Evolutionary conservation across 2,888 invertebrate species (phyloP), one percentile per base, ranked within the genome.

Genomic region (Cephus runcator): DNA sequence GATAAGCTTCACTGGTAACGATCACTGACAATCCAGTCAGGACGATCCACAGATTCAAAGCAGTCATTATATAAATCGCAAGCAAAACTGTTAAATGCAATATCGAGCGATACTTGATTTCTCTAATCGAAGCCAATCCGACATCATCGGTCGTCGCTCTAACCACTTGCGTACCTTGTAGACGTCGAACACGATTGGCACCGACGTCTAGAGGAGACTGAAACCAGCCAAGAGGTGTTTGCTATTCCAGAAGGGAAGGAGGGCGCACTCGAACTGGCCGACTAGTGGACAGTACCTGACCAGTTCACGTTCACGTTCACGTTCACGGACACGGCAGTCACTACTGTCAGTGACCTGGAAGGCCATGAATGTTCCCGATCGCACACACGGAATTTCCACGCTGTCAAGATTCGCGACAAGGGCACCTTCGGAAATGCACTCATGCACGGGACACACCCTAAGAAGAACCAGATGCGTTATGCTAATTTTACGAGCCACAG

Each of bases 291-390:
- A 86, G 83, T 86, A 85, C 83, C 83, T 88, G 89, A 87, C 87
- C 89, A 87, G 86, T 87, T 88, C 85, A 85, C 85, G 33, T 31
- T 31, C 31, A 31, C 31, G 31, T 33, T 33, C 33, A 33, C 33
- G 88, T 87, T 89, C 89, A 90, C 82, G 88, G 88, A 83, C 88
- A 83, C 83, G 80, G 81, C 75, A 77, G 77, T 80, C 80, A 81
- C 76, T 82, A 85, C 87, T 90, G 89, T 88, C 90, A 89, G 87
- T 89, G 89, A 90, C 89, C 89, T 33, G 88, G 87, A 83, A 86
- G 85, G 81, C 88, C 85, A 83, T 79, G 79, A 79, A 79, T 75
- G 30, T 77, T 79, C 77, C 35, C 77, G 34, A 34, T 77, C 79
- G 69, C 79, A 78, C 33, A 74, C 74, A 56, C 56, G 23, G 56